Evolutionary conservation across 2,888 invertebrate species (phyloP).

Genomic region (Griposia aprilina): DNA sequence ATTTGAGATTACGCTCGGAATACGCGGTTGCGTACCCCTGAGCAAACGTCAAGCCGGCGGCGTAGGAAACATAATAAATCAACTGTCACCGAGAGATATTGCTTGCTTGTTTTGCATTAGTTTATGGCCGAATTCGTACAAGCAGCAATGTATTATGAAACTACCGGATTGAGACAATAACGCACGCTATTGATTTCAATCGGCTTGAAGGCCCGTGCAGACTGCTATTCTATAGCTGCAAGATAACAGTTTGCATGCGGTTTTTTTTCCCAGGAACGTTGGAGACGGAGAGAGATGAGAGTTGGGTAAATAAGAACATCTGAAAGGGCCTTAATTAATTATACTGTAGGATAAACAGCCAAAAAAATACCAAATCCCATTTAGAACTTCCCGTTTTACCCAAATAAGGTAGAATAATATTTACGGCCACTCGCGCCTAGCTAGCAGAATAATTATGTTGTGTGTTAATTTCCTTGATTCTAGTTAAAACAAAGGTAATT

Average conservation of each 20-base stretch:
- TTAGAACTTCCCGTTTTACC: background rate
- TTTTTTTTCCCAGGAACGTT: background rate
- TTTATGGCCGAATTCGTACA: conserved; percentile 32
- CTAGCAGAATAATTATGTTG: background rate
- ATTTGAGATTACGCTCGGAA: conserved; percentile 16
- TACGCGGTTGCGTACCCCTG: conserved; percentile 10
- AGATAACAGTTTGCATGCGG: background rate
- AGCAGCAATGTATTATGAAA: conserved; percentile 38
- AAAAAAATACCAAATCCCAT: background rate
- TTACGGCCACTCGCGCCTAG: too few species aligned
- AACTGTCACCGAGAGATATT: conserved; percentile 72
- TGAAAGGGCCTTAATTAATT: background rate
- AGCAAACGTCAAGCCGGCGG: conserved; percentile 47
- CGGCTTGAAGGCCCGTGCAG: background rate
- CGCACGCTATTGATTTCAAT: conserved; percentile 27
- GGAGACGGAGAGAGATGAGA: background rate
- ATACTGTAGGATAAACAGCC: background rate
- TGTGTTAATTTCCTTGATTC: background rate
- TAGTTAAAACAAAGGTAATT: background rate
- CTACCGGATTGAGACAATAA: conserved; percentile 24
- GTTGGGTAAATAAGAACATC: background rate
- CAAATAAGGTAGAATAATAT: background rate
- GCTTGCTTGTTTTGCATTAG: conserved; percentile 63
- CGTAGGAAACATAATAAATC: conserved; percentile 72
- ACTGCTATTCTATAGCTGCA: background rate